Conservation (phyloP, 2,797 vertebrate genomes). For the Semotilus atromaculatus region DNA sequence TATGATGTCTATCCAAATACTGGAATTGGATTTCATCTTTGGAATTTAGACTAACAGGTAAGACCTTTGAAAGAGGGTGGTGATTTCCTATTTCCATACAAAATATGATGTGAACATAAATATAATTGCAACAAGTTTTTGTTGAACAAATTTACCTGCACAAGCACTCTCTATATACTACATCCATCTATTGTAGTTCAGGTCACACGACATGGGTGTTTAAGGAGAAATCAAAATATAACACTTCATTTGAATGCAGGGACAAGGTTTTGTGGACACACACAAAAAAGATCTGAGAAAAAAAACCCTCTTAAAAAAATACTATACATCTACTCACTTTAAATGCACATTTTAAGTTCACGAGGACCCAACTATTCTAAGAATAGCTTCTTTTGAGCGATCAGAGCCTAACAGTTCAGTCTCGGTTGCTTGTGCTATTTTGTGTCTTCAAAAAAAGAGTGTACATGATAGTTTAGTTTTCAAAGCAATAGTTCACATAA, state of each 20-base stretch:
- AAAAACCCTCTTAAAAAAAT: conserved; percentile 55
- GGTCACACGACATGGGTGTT: neutral
- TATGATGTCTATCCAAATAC: neutral
- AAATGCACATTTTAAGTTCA: conserved; percentile 54
- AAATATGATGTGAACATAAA: neutral
- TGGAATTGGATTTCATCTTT: neutral
- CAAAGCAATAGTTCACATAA: neutral
- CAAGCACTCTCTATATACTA: conserved; percentile 7
- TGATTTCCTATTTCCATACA: conserved; percentile 15
- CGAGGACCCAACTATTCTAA: conserved; percentile 36
- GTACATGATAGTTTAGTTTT: neutral
- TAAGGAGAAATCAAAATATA: conserved; percentile 12
- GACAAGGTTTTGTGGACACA: conserved; percentile 32
- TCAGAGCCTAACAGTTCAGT: conserved; percentile 31
- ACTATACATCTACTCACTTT: conserved; percentile 55
- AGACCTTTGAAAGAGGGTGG: conserved; percentile 31
- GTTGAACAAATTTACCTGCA: neutral
- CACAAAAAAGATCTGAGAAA: conserved; percentile 43
- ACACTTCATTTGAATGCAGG: neutral
- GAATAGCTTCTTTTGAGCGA: conserved; percentile 33
- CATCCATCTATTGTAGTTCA: conserved; percentile 2
- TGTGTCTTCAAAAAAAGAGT: conserved; percentile 18
- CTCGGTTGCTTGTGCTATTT: conserved; percentile 24
- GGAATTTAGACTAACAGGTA: neutral
- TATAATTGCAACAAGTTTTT: neutral